A percentile compares a stretch with the other conserved stretches of the same genome.
These are phyloP conservation scores for Brevimyrus niger DNA, from an alignment of 2,113 vertebrate species.

Conservation along the genomic window DNA sequence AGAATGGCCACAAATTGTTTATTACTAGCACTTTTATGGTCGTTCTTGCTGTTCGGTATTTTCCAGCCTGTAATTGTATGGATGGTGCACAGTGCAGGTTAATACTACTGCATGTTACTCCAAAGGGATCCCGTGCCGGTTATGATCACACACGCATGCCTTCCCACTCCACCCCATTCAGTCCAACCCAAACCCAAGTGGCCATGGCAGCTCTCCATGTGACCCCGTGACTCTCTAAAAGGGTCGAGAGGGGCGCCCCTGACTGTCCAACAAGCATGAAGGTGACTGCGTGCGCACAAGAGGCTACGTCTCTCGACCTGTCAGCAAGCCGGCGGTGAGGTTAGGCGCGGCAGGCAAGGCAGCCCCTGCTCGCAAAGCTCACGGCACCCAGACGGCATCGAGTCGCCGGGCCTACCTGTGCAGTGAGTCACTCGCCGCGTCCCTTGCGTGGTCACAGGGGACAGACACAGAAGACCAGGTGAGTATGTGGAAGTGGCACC, in stretches of 20 bases:
- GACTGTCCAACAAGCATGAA: background rate
- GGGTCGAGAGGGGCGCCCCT: background rate
- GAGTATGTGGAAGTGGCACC: slow-evolving; percentile 37
- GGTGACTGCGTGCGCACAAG: background rate
- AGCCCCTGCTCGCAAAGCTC: background rate
- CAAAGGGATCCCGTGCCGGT: background rate
- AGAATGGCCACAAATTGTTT: background rate
- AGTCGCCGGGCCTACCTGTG: slow-evolving; percentile 56
- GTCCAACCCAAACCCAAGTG: background rate
- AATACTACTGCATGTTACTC: background rate
- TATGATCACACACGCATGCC: background rate
- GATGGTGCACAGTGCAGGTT: background rate
- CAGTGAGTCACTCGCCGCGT: slow-evolving; percentile 87
- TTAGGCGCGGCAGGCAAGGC: background rate
- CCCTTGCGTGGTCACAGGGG: slow-evolving; percentile 90
- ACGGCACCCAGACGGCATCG: background rate
- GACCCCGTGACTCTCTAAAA: background rate
- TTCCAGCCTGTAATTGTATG: background rate
- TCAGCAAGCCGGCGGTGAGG: background rate
- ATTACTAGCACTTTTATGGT: background rate
- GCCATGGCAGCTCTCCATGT: background rate
- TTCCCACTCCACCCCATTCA: background rate
- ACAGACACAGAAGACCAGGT: slow-evolving; percentile 85
- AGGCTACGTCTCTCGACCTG: background rate
- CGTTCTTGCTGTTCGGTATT: background rate